Conservation (phyloP, 2,797 vertebrate species). For the Oophaga sylvatica region DNA sequence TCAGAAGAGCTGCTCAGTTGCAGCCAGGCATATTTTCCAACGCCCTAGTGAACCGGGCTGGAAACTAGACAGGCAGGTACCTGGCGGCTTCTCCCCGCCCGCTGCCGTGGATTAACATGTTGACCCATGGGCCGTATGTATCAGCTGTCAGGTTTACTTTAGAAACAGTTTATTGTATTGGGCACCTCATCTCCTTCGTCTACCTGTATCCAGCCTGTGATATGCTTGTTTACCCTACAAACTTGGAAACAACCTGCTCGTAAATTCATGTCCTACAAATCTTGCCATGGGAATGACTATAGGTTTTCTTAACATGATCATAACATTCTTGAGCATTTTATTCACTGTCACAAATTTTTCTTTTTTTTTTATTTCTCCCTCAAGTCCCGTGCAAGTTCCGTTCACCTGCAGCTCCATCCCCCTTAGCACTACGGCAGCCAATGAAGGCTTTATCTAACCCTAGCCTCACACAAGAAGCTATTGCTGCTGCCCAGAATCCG, state of each 20-base stretch:
- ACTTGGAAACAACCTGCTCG: neutral
- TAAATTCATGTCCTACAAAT: neutral
- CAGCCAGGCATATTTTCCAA: too few relatives aligned
- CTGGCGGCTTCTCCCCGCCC: too few relatives aligned
- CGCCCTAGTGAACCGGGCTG: too few relatives aligned
- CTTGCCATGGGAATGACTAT: neutral
- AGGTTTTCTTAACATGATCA: neutral
- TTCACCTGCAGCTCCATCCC: constrained; percentile 88
- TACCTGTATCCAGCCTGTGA: neutral
- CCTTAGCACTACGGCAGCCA: constrained; percentile 90
- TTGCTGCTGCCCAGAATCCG: constrained; percentile 72
- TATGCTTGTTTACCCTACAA: neutral
- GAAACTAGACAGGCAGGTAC: too few relatives aligned
- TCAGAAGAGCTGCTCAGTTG: too few relatives aligned
- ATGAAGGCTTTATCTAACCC: constrained; percentile 89
- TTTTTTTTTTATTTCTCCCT: constrained; percentile 49
- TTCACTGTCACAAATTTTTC: neutral
- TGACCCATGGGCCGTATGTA: too few relatives aligned
- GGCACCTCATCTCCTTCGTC: too few relatives aligned
- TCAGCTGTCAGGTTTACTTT: too few relatives aligned
- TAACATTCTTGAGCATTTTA: neutral
- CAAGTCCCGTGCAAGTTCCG: constrained; percentile 95
- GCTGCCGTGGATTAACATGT: neutral
- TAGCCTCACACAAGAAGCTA: constrained; percentile 72
- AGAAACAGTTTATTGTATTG: too few relatives aligned